phyloP scores from a whole-genome alignment of 2,888 invertebrate genomes.

The Willowsia nigromaculata region DNA sequence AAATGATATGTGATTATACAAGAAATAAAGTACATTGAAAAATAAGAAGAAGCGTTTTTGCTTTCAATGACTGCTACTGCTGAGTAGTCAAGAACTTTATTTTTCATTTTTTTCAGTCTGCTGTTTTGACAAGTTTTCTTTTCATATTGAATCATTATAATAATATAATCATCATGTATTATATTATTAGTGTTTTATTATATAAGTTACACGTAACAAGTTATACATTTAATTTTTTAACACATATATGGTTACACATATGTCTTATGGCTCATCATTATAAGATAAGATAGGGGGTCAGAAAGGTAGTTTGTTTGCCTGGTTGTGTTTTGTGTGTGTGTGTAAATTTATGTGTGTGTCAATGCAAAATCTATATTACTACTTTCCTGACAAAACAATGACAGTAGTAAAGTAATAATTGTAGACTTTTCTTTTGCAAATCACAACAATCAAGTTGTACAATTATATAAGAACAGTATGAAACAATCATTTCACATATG shows the following conservation, averaged over 20 bases:
- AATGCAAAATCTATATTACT: constrained; percentile 39
- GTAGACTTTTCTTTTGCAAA: constrained; percentile 8
- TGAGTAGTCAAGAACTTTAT: constrained; percentile 51
- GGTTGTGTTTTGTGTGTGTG: constrained; percentile 22
- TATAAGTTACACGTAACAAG: constrained; percentile 64
- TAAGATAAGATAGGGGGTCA: constrained; percentile 43
- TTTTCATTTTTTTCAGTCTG: constrained; percentile 65
- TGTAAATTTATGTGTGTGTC: constrained; percentile 31
- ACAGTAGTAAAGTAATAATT: background rate
- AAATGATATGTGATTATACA: constrained; percentile 15
- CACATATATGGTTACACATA: constrained; percentile 54
- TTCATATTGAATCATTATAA: constrained; percentile 24
- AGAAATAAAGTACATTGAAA: constrained; percentile 20
- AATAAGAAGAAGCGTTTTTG: background rate
- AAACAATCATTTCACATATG: constrained; percentile 69
- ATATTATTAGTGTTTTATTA: constrained; percentile 15
- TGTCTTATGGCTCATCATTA: constrained; percentile 58
- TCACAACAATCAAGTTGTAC: constrained; percentile 29
- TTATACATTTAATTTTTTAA: constrained; percentile 39
- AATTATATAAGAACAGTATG: constrained; percentile 67
- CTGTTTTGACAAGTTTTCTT: constrained; percentile 64
- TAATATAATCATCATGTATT: constrained; percentile 27
- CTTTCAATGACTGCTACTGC: background rate
- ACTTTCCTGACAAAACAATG: background rate
- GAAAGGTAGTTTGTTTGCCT: constrained; percentile 24